These are phyloP conservation scores for Pristionchus exspectatus DNA, from an alignment of 2,888 invertebrate genomes.

Conservation along the genomic window DNA sequence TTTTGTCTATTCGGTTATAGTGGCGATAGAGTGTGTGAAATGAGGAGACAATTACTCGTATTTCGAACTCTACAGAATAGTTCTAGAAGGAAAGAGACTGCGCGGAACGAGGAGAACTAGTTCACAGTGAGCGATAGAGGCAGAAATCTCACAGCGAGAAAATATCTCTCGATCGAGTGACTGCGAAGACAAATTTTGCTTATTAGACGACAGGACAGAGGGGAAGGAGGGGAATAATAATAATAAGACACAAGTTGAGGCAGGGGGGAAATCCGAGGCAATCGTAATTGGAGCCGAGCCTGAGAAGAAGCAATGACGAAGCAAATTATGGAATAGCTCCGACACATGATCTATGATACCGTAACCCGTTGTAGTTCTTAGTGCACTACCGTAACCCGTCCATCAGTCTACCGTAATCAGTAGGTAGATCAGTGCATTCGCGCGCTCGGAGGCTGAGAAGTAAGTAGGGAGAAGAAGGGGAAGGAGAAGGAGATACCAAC, in stretches of 20 bases:
- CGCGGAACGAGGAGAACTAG: not conserved
- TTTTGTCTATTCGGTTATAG: not conserved
- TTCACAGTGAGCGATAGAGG: not conserved
- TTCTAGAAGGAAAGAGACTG: not conserved
- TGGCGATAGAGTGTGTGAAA: too few relatives aligned
- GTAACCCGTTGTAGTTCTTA: not conserved
- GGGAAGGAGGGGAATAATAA: not conserved
- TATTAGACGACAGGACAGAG: not conserved
- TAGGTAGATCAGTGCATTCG: not conserved
- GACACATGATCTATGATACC: not conserved
- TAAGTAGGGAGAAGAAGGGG: not conserved
- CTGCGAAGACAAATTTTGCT: conserved; percentile 14
- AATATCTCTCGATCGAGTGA: not conserved
- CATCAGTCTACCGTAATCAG: not conserved
- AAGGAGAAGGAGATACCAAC: not conserved
- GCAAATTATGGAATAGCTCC: not conserved
- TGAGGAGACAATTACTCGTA: too few relatives aligned
- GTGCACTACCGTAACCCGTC: not conserved
- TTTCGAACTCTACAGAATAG: not conserved
- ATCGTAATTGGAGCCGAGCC: conserved; percentile 13
- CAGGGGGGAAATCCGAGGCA: conserved; percentile 8
- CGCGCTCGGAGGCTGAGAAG: not conserved
- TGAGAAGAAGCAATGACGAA: conserved; percentile 1
- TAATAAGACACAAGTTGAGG: not conserved
- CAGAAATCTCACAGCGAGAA: not conserved